Evolutionary conservation across 1,140 invertebrate species (phyloP).

Genomic region (Tetragnatha versicolor): DNA sequence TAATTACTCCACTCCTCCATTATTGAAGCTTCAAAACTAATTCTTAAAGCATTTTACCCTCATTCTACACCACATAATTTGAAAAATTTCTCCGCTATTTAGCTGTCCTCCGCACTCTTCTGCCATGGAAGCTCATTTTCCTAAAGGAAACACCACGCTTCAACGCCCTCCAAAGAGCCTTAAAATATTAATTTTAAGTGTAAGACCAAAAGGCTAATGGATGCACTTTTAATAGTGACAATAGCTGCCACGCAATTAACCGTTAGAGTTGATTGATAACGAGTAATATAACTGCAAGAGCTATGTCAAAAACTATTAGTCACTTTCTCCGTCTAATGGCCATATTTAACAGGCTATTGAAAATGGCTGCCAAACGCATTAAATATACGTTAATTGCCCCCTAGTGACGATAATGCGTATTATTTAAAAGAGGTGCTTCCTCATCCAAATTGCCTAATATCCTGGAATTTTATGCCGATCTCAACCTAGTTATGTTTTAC

Average conservation of each 20-base stretch:
- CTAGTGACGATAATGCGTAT: slow-evolving; percentile 7
- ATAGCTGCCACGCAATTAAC: slow-evolving; percentile 4
- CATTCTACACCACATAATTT: too few relatives aligned
- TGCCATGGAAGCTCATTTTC: too few relatives aligned
- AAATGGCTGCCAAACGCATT: slow-evolving; percentile 8
- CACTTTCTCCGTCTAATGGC: slow-evolving; percentile 8
- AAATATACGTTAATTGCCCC: slow-evolving; percentile 15
- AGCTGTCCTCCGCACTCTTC: too few relatives aligned
- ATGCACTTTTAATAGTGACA: slow-evolving; percentile 14
- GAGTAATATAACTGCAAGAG: slow-evolving; percentile 17
- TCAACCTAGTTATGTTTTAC: too few relatives aligned
- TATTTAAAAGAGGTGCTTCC: slow-evolving; percentile 7
- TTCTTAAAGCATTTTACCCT: too few relatives aligned
- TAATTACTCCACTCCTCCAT: too few relatives aligned
- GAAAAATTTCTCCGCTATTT: too few relatives aligned
- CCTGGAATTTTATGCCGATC: too few relatives aligned
- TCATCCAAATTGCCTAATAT: background rate
- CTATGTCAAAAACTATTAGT: slow-evolving; percentile 25
- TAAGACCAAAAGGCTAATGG: background rate
- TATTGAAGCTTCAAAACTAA: too few relatives aligned
- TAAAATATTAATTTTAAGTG: too few relatives aligned
- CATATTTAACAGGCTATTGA: background rate
- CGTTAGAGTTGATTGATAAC: slow-evolving; percentile 9
- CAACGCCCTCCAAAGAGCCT: too few relatives aligned
- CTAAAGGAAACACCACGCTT: too few relatives aligned